Conservation (phyloP, 2,888 invertebrate species). For the Melipona beecheii region DNA sequence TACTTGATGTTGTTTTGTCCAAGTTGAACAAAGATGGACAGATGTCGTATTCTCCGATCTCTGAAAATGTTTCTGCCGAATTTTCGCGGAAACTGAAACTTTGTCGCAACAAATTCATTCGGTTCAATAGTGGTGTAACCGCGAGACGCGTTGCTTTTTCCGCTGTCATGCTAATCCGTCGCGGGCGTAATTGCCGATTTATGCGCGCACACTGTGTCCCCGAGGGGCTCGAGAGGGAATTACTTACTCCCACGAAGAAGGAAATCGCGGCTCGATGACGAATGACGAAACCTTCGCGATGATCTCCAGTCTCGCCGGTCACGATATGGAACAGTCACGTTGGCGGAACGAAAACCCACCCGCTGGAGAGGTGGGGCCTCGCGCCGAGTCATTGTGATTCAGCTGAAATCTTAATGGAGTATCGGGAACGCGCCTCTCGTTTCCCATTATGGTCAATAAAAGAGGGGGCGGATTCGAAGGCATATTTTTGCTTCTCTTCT, state of each 20-base stretch:
- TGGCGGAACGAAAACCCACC: constrained; percentile 42
- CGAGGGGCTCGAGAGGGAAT: constrained; percentile 29
- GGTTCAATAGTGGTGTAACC: constrained; percentile 52
- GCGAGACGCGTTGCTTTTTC: constrained; percentile 75
- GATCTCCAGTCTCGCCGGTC: constrained; percentile 37
- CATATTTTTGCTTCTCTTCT: constrained; percentile 30
- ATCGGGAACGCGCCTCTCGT: constrained; percentile 56
- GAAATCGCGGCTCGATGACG: constrained; percentile 62
- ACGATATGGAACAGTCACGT: constrained; percentile 43
- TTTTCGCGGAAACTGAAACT: no score
- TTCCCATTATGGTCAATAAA: constrained; percentile 63
- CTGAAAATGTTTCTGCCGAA: no score
- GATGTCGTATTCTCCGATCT: no score
- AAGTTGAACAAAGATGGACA: no score
- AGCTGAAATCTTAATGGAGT: constrained; percentile 72
- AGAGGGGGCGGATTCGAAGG: constrained; percentile 27
- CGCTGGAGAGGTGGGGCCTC: neutral
- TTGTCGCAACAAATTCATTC: neutral
- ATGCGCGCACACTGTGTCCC: constrained; percentile 60
- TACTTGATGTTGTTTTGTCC: no score
- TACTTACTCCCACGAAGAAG: constrained; percentile 58
- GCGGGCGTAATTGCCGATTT: constrained; percentile 74
- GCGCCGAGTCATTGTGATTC: constrained; percentile 68
- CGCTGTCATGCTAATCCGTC: constrained; percentile 78
- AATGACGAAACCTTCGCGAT: constrained; percentile 45